Percentiles rank a stretch among this genome's conserved stretches.
Evolutionary conservation across 2,797 vertebrate genomes (phyloP).

Genomic region (Pangasius larnaudii): DNA sequence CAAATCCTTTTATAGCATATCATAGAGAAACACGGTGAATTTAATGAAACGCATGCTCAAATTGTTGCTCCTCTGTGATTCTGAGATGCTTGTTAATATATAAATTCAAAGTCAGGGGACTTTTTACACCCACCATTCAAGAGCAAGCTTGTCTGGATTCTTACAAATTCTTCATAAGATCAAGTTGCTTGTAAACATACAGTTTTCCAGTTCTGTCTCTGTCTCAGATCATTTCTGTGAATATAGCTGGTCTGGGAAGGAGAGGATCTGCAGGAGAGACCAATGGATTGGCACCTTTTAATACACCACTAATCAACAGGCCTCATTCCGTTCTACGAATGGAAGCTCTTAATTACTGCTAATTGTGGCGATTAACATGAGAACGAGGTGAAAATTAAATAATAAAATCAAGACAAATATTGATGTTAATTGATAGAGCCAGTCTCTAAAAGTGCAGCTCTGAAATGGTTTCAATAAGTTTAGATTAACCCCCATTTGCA

Average conservation of each 20-base stretch:
- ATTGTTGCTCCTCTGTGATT: slow-evolving; percentile 46
- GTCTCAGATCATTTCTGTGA: not conserved
- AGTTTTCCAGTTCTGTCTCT: not conserved
- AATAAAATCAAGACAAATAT: slow-evolving; percentile 76
- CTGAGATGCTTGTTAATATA: slow-evolving; percentile 47
- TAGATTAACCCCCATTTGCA: slow-evolving; percentile 76
- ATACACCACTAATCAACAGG: slow-evolving; percentile 57
- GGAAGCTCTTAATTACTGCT: slow-evolving; percentile 84
- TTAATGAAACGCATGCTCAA: slow-evolving; percentile 48
- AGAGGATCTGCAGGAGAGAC: slow-evolving; percentile 40
- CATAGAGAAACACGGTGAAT: slow-evolving; percentile 50
- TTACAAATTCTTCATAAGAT: not conserved
- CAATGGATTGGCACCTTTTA: slow-evolving; percentile 54
- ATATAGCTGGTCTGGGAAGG: not conserved
- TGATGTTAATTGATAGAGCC: slow-evolving; percentile 74
- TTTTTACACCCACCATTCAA: slow-evolving; percentile 33
- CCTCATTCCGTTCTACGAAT: slow-evolving; percentile 54
- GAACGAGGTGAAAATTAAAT: slow-evolving; percentile 82
- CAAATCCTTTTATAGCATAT: slow-evolving; percentile 57
- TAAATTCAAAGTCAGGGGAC: slow-evolving; percentile 32
- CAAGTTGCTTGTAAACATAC: not conserved
- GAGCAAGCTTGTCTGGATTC: not conserved
- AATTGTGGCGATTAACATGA: slow-evolving; percentile 87
- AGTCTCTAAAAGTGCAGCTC: slow-evolving; percentile 59
- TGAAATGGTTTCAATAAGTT: slow-evolving; percentile 68